Conservation (phyloP, 2,113 vertebrate species). For the Osmerus eperlanus region DNA sequence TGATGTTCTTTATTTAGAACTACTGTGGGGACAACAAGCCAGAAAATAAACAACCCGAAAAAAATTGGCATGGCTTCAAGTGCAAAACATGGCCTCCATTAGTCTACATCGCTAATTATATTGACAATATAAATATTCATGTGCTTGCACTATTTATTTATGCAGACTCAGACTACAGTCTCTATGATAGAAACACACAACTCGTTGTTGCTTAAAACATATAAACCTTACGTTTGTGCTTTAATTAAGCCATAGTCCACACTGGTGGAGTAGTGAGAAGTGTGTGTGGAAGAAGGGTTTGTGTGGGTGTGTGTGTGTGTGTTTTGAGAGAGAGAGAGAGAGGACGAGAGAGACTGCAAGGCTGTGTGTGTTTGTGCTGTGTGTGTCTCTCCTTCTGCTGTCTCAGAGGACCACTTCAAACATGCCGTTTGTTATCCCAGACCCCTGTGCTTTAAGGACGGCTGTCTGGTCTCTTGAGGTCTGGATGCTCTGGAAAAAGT, state of each 20-base stretch:
- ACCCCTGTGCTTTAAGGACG: constrained; percentile 72
- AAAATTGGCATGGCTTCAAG: constrained; percentile 70
- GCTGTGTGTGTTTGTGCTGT: constrained; percentile 24
- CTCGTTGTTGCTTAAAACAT: constrained; percentile 67
- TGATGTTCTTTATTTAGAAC: constrained; percentile 71
- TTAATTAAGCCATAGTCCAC: constrained; percentile 72
- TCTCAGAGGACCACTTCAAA: constrained; percentile 77
- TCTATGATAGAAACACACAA: constrained; percentile 65
- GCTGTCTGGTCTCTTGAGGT: constrained; percentile 68
- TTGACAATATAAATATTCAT: constrained; percentile 80
- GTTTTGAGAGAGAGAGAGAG: background rate
- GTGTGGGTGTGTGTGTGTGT: constrained; percentile 39
- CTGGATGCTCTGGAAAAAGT: constrained; percentile 73
- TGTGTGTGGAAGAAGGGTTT: constrained; percentile 17
- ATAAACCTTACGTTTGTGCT: constrained; percentile 66
- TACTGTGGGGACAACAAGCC: constrained; percentile 61
- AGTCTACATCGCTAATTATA: constrained; percentile 76
- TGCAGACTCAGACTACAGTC: constrained; percentile 60
- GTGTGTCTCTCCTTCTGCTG: constrained; percentile 26
- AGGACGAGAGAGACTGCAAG: too few relatives aligned
- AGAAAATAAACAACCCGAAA: constrained; percentile 69
- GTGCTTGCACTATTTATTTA: constrained; percentile 67
- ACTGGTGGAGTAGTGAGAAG: constrained; percentile 37
- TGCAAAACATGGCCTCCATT: constrained; percentile 71
- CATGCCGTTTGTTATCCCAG: constrained; percentile 74